Conservation (phyloP, 2,797 vertebrate species). For the Allobates femoralis region DNA sequence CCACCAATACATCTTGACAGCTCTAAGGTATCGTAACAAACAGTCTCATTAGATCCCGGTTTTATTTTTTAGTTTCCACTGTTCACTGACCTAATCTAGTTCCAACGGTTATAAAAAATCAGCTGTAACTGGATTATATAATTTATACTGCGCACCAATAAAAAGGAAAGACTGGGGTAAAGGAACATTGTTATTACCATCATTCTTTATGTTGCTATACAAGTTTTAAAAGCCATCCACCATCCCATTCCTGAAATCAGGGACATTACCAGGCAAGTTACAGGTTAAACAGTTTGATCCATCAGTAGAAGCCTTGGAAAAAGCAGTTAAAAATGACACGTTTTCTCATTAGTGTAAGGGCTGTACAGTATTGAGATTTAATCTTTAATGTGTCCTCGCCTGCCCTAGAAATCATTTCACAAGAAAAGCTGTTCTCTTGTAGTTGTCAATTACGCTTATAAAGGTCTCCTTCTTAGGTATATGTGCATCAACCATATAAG, state of each 20-base stretch:
- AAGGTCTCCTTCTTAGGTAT: background rate
- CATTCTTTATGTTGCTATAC: background rate
- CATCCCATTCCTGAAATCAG: background rate
- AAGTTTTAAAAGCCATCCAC: background rate
- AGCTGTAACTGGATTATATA: slow-evolving; percentile 18
- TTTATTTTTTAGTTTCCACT: background rate
- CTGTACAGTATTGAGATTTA: slow-evolving; percentile 15
- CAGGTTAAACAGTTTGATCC: slow-evolving; percentile 11
- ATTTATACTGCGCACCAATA: slow-evolving; percentile 9
- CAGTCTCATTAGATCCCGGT: background rate
- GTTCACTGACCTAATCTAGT: background rate
- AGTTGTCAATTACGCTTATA: background rate
- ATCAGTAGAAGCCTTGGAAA: background rate
- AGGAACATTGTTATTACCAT: slow-evolving; percentile 16
- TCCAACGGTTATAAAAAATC: slow-evolving; percentile 12
- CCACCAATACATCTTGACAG: background rate
- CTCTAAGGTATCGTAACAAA: background rate
- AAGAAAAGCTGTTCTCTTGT: background rate
- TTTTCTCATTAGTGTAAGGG: background rate
- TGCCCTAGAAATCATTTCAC: background rate
- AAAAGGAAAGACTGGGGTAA: slow-evolving; percentile 2
- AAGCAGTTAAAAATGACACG: slow-evolving; percentile 2
- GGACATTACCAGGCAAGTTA: background rate
- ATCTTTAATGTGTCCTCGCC: slow-evolving; percentile 27
- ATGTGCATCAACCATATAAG: background rate